Evolutionary conservation across 1,140 invertebrate genomes (phyloP).

Genomic region (Drosophila novamexicana): DNA sequence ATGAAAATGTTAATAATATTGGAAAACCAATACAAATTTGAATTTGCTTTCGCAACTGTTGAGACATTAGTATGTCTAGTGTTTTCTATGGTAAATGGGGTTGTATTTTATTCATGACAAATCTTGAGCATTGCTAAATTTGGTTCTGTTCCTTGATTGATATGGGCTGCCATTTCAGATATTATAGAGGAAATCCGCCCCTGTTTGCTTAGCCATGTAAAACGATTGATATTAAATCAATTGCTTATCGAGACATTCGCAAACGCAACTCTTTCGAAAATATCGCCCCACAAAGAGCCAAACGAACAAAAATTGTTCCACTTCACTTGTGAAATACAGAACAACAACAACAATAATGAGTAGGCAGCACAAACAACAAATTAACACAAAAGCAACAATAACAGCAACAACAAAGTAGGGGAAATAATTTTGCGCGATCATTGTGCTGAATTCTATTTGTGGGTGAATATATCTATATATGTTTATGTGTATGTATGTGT

Average conservation of each 20-base stretch:
- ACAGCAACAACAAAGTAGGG: slow-evolving; percentile 31
- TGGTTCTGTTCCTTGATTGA: neutral
- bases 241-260: slow-evolving; percentile 37
- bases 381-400: slow-evolving; percentile 34
- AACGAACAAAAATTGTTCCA: slow-evolving; percentile 61
- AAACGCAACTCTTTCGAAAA: slow-evolving; percentile 34
- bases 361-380: slow-evolving; percentile 36
- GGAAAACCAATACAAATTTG: too few relatives aligned
- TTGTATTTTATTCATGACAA: neutral
- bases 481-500: slow-evolving; percentile 2
- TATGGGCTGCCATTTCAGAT: slow-evolving; percentile 1
- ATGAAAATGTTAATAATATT: too few relatives aligned
- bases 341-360: slow-evolving; percentile 13
- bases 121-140: slow-evolving; percentile 3
- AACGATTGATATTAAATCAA: slow-evolving; percentile 48
- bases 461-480: slow-evolving; percentile 23
- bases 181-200: slow-evolving; percentile 32
- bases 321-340: slow-evolving; percentile 59
- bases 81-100: too few relatives aligned
- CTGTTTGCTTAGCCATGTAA: slow-evolving; percentile 36
- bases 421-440: slow-evolving; percentile 72
- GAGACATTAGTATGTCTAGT: too few relatives aligned
- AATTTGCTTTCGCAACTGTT: too few relatives aligned
- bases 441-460: slow-evolving; percentile 62
- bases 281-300: slow-evolving; percentile 44